These are phyloP conservation scores for Acomys russatus DNA, from an alignment of 2,797 vertebrate genomes.

Conservation along the genomic window DNA sequence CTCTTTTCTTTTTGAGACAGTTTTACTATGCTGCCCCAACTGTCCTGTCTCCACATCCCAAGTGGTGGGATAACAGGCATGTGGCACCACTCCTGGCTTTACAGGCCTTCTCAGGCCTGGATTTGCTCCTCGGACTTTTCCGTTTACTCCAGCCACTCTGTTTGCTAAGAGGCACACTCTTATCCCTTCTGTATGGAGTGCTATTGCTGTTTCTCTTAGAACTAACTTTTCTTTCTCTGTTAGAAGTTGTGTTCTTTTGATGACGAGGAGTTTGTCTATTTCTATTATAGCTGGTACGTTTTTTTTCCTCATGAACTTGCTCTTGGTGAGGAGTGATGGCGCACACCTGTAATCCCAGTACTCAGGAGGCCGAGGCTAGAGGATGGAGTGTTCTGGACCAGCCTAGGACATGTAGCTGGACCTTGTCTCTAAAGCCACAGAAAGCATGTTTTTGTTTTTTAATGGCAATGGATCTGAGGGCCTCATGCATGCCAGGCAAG, in stretches of 20 bases:
- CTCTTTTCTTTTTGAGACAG: neutral
- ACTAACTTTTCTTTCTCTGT: slow-evolving; percentile 49
- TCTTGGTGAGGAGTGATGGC: neutral
- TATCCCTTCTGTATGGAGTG: neutral
- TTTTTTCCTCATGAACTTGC: slow-evolving; percentile 31
- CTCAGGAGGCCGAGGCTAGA: neutral
- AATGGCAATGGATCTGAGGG: neutral
- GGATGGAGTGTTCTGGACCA: neutral
- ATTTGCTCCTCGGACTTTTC: neutral
- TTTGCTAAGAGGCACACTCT: neutral
- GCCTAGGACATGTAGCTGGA: neutral
- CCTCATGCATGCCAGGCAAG: neutral
- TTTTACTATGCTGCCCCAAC: too few species aligned
- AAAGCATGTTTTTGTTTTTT: neutral
- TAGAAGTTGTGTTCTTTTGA: neutral
- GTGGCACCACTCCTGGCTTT: neutral
- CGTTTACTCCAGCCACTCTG: neutral
- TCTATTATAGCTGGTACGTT: neutral
- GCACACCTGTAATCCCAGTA: neutral
- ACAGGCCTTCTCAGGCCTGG: neutral
- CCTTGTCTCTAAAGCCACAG: neutral
- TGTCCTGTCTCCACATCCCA: neutral
- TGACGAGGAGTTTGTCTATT: neutral
- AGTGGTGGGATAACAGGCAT: neutral
- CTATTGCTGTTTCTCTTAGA: slow-evolving; percentile 31